phyloP scores from a whole-genome alignment of 2,797 vertebrate genomes.

The Helarctos malayanus region DNA sequence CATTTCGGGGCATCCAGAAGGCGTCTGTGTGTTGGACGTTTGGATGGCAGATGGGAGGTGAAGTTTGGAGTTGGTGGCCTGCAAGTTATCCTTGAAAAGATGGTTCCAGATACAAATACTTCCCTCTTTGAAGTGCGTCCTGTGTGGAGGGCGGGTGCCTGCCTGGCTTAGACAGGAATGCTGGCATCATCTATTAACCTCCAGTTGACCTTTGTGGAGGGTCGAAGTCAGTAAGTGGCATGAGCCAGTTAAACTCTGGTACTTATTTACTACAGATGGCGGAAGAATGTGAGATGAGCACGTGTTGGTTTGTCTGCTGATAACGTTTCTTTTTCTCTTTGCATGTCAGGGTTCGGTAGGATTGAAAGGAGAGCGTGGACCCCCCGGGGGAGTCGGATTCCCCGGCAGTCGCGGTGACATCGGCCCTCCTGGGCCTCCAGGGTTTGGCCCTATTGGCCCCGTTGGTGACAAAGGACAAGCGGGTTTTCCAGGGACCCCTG shows the following conservation, averaged over 20 bases:
- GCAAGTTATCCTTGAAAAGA: background rate
- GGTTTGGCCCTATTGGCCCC: slow-evolving; percentile 91
- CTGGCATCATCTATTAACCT: background rate
- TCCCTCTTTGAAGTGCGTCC: background rate
- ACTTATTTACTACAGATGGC: background rate
- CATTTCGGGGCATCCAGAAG: background rate
- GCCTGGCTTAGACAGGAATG: background rate
- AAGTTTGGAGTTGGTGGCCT: background rate
- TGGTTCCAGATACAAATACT: background rate
- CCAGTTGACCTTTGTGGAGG: background rate
- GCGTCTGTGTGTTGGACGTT: background rate
- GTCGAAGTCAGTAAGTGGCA: background rate
- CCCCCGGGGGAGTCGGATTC: slow-evolving; percentile 92
- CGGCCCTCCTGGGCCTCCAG: slow-evolving; percentile 94
- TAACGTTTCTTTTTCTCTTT: background rate
- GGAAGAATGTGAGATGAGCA: background rate
- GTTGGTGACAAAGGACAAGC: slow-evolving; percentile 94
- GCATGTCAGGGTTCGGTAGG: slow-evolving; percentile 92
- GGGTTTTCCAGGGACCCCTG: slow-evolving; percentile 94
- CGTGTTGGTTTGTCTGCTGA: background rate
- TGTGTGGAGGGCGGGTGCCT: background rate
- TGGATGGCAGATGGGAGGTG: background rate
- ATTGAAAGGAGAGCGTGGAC: slow-evolving; percentile 96
- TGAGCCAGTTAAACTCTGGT: too few species aligned
- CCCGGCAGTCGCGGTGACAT: slow-evolving; percentile 93